Evolutionary conservation across 2,113 vertebrate species (phyloP).

Genomic region (Girardinichthys multiradiatus): DNA sequence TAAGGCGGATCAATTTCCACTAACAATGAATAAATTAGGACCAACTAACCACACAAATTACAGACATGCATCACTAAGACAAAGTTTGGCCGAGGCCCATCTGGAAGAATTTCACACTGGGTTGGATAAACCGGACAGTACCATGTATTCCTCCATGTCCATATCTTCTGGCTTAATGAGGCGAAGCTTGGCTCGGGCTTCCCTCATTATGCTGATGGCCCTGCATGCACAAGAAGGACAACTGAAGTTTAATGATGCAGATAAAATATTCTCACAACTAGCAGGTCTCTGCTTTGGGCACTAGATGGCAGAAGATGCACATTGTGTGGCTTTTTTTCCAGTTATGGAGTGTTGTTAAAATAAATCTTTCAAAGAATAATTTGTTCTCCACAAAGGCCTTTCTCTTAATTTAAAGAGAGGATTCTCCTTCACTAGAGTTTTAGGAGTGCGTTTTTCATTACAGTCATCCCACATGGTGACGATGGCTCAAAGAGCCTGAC

Average conservation of each 20-base stretch:
- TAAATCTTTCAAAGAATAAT: not conserved
- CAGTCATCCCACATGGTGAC: no score
- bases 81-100: no score
- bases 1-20: not conserved
- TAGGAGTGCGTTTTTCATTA: not conserved
- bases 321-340: not conserved
- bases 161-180: constrained; percentile 94
- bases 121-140: constrained; percentile 55
- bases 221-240: constrained; percentile 66
- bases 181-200: constrained; percentile 89
- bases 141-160: constrained; percentile 96
- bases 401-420: not conserved
- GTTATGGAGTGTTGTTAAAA: not conserved
- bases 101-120: not conserved
- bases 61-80: not conserved
- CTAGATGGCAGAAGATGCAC: constrained; percentile 42
- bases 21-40: no score
- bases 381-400: not conserved
- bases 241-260: not conserved
- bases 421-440: not conserved
- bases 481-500: not conserved
- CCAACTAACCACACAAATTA: not conserved
- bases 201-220: constrained; percentile 96
- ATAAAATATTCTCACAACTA: not conserved
- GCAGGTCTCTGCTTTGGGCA: constrained; percentile 35